Conservation (phyloP, 2,797 vertebrate species). For the Chelidonichthys spinosus region DNA sequence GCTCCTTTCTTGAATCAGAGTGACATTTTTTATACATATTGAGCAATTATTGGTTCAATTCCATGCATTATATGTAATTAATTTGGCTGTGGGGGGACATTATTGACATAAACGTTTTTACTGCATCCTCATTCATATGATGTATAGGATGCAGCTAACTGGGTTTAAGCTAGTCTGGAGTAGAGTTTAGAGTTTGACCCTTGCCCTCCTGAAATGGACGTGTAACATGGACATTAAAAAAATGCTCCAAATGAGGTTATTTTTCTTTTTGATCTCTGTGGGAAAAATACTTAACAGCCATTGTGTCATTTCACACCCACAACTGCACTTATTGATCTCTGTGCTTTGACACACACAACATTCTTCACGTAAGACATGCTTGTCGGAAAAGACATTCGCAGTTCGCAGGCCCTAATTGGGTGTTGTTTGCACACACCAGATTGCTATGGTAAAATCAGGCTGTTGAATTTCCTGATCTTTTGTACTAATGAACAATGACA, state of each 20-base stretch:
- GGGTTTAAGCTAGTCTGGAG: not conserved
- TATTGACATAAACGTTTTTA: conserved; percentile 1
- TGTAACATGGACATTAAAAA: not conserved
- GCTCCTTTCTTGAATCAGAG: not conserved
- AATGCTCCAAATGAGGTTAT: not conserved
- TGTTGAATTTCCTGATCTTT: conserved; percentile 66
- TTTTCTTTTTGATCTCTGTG: conserved; percentile 13
- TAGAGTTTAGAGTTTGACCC: not conserved
- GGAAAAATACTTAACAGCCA: conserved; percentile 11
- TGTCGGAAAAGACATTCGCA: conserved; percentile 50
- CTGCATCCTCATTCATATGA: not conserved
- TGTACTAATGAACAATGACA: conserved; percentile 37
- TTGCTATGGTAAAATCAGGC: conserved; percentile 66
- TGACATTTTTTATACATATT: not conserved
- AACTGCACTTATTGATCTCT: conserved; percentile 45
- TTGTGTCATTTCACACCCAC: conserved; percentile 29
- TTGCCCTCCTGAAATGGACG: not conserved
- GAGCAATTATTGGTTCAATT: not conserved
- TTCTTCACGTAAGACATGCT: conserved; percentile 41
- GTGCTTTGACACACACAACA: conserved; percentile 42
- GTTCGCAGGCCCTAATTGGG: conserved; percentile 65
- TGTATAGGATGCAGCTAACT: conserved; percentile 11
- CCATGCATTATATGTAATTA: conserved; percentile 1
- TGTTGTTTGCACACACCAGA: conserved; percentile 62
- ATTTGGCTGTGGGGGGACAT: not conserved